These are phyloP conservation scores for Sturnus vulgaris DNA, from an alignment of 2,113 vertebrate genomes.

Conservation along the genomic window DNA sequence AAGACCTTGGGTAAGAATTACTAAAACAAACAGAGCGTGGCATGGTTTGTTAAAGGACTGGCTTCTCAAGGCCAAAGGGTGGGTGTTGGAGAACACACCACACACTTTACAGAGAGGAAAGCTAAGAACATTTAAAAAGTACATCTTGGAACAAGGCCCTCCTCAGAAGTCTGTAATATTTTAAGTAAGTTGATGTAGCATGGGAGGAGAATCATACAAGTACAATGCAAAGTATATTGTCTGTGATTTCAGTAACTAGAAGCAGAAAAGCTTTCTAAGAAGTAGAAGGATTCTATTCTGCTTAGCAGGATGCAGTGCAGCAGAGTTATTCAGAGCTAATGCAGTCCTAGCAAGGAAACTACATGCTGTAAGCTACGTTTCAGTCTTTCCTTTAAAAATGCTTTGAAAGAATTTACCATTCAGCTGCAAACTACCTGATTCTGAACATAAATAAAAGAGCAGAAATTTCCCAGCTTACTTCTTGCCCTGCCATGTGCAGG, in stretches of 20 bases:
- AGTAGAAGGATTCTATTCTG: background rate
- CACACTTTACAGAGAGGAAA: background rate
- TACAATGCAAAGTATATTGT: background rate
- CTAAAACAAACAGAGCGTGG: slow-evolving; percentile 39
- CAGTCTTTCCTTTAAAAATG: background rate
- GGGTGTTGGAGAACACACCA: background rate
- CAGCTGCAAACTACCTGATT: background rate
- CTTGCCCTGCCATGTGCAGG: background rate
- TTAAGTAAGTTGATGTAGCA: background rate
- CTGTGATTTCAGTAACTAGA: background rate
- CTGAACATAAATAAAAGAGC: background rate
- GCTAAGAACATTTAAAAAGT: background rate
- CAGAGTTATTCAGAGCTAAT: background rate
- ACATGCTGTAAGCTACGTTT: background rate
- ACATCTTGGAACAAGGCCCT: background rate
- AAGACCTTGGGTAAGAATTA: slow-evolving; percentile 55
- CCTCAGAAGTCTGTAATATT: background rate
- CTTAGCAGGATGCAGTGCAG: background rate
- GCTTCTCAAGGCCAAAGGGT: slow-evolving; percentile 26
- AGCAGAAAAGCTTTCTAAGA: background rate
- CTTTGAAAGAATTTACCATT: background rate
- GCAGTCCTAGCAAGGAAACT: background rate
- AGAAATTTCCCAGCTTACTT: background rate
- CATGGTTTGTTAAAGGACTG: background rate
- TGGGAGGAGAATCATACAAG: background rate